Conservation (phyloP, 2,888 invertebrate species). For the Hydraecia micacea region DNA sequence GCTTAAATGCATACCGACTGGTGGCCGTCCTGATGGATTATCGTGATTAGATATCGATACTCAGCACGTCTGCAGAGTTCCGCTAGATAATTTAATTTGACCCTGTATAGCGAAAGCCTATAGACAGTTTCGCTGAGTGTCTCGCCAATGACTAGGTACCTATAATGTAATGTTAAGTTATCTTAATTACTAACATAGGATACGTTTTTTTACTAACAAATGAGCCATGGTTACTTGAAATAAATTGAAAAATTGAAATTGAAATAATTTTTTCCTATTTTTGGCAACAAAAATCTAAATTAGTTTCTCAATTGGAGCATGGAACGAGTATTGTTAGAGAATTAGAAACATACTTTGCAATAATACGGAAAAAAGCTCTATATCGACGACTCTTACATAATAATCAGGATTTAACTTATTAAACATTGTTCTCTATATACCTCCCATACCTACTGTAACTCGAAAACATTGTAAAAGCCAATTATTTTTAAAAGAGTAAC, state of each 20-base stretch:
- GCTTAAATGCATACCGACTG: too few species aligned
- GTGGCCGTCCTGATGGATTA: too few species aligned
- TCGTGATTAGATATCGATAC: too few species aligned
- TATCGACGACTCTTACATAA: background rate
- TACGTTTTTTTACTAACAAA: too few species aligned
- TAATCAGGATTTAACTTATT: background rate
- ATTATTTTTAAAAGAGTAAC: too few species aligned
- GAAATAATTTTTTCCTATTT: conserved; percentile 15
- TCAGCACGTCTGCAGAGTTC: background rate
- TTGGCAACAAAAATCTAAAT: conserved; percentile 27
- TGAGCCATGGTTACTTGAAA: too few species aligned
- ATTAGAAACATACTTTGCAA: conserved; percentile 12
- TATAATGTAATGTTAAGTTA: too few species aligned
- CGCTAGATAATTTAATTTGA: background rate
- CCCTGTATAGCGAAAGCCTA: conserved; percentile 2
- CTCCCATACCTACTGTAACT: too few species aligned
- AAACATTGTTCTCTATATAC: background rate
- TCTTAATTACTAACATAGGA: too few species aligned
- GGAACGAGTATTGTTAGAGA: conserved; percentile 12
- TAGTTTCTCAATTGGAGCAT: conserved; percentile 50
- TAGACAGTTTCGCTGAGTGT: conserved; percentile 1
- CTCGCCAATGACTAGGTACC: conserved; percentile 13
- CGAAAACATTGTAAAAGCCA: too few species aligned
- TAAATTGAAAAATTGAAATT: too few species aligned
- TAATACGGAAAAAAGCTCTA: background rate